Evolutionary conservation across 2,888 invertebrate species (phyloP).

Genomic region (Parnassius orleans): DNA sequence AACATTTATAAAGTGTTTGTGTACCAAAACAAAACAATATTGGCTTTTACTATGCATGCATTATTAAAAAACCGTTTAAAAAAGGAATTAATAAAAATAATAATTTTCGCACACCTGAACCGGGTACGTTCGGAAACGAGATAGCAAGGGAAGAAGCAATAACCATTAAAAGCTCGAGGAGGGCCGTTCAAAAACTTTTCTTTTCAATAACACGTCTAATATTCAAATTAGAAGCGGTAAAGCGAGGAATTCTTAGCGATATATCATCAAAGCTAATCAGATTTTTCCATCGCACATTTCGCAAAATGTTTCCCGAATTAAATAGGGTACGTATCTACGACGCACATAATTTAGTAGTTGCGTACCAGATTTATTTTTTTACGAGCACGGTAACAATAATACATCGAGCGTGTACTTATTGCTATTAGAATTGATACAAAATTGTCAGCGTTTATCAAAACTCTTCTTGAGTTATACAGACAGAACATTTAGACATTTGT

Average conservation of each 20-base stretch:
- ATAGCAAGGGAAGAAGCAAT: constrained; percentile 64
- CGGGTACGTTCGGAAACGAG: constrained; percentile 47
- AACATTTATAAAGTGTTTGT: not conserved
- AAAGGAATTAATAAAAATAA: constrained; percentile 23
- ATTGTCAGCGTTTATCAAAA: constrained; percentile 25
- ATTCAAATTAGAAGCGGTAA: constrained; percentile 78
- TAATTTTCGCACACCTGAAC: constrained; percentile 47
- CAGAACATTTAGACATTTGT: constrained; percentile 16
- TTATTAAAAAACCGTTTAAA: constrained; percentile 5
- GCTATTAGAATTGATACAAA: constrained; percentile 16
- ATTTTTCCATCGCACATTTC: constrained; percentile 64
- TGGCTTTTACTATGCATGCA: not conserved
- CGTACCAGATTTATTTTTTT: constrained; percentile 39
- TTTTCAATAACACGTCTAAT: constrained; percentile 81
- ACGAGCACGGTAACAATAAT: constrained; percentile 10
- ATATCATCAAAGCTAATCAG: constrained; percentile 77
- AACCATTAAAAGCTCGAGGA: constrained; percentile 75
- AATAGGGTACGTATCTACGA: constrained; percentile 46
- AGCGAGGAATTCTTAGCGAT: constrained; percentile 70
- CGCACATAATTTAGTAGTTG: constrained; percentile 53
- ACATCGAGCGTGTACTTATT: constrained; percentile 14
- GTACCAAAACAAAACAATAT: not conserved
- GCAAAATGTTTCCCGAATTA: constrained; percentile 62
- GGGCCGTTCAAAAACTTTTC: constrained; percentile 74
- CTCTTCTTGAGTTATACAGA: constrained; percentile 16